Base-by-base conservation (phyloP, 2,797 vertebrate species). In the Lagodon rhomboides region DNA sequence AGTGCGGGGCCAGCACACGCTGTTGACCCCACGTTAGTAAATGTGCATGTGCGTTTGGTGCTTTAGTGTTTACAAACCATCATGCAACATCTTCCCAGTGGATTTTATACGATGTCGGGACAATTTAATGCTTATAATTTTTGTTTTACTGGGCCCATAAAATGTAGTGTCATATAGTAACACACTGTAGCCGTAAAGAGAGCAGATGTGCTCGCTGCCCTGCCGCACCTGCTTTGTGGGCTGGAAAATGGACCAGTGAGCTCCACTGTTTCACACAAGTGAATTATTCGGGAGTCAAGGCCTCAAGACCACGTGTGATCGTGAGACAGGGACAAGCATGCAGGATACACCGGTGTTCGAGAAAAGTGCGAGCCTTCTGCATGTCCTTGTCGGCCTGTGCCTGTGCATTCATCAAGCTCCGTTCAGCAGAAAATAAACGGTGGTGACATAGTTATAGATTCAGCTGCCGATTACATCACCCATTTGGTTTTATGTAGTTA, bases 101-200 rank as follows among this genome's bases (percentile, higher is more conserved):
- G 51, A 44, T 85, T 88, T 90, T 78, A 88, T 56, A 54, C 69
- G 83, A 82, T 83, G 77, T 82, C 75, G 25, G 25, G 65, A 23
- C 63, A 80, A 83, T 90, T 85, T 86, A 82, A 85, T 81, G 85
- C 76, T 76, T 61, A 78, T 85, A 63, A 89, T 90, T 86, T 86
- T 74, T 64, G 81, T 88, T 89, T 91, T 85, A 91, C 66, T 47
- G 64, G 25, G 16, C 54, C 61, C 34, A 77, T 91, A 82, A 93
- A 88, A 55, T 69, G 59, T 55, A 53, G 49, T 75, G 67, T 84
- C 75, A 84, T 71, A 50, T 49, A 78, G 30, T 71, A 72, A 85
- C 87, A 87, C 83, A 77, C 71, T 82, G 79, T 84, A 69, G 81
- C 78, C 41, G 47, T 93, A 90, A 89, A 91, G 78, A 59, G 67